Percentiles rank a stretch among this genome's conserved stretches.
Evolutionary conservation across 2,113 vertebrate genomes (phyloP).

Genomic region (Stegastes partitus): DNA sequence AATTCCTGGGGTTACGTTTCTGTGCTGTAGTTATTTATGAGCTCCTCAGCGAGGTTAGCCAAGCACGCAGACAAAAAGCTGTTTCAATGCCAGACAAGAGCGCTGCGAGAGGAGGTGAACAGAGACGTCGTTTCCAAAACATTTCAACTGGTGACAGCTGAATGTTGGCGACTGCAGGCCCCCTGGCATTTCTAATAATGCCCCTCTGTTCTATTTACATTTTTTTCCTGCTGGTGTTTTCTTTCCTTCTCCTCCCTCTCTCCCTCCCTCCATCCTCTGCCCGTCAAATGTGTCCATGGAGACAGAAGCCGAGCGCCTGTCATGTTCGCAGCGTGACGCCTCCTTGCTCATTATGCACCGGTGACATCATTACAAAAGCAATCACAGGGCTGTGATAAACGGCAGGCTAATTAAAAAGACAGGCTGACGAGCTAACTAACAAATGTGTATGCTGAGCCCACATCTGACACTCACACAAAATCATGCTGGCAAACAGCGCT

Average conservation of each 20-base stretch:
- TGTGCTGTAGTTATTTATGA: slow-evolving; percentile 45
- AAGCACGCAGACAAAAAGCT: slow-evolving; percentile 12
- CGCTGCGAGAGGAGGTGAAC: slow-evolving; percentile 28
- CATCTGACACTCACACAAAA: slow-evolving; percentile 33
- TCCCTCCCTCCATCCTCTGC: slow-evolving; percentile 30
- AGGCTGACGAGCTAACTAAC: slow-evolving; percentile 68
- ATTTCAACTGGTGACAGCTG: slow-evolving; percentile 67
- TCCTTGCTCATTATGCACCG: slow-evolving; percentile 82
- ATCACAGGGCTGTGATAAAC: slow-evolving; percentile 82
- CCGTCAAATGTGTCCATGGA: slow-evolving; percentile 59
- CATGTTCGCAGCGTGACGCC: slow-evolving; percentile 79
- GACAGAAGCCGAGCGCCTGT: slow-evolving; percentile 69
- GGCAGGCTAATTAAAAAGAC: slow-evolving; percentile 83
- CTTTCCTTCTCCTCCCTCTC: slow-evolving; percentile 20
- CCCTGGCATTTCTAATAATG: slow-evolving; percentile 59
- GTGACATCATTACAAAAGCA: slow-evolving; percentile 86
- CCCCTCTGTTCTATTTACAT: slow-evolving; percentile 57
- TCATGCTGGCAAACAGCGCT: slow-evolving; percentile 1
- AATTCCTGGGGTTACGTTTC: slow-evolving; percentile 37
- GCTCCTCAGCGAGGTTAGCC: slow-evolving; percentile 37
- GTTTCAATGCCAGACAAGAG: slow-evolving; percentile 34
- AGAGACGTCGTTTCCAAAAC: slow-evolving; percentile 55
- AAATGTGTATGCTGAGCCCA: slow-evolving; percentile 50
- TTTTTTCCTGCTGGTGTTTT: slow-evolving; percentile 55
- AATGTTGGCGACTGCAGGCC: slow-evolving; percentile 47